Conservation (phyloP, 2,888 invertebrate species). For the Drosophila differens region DNA sequence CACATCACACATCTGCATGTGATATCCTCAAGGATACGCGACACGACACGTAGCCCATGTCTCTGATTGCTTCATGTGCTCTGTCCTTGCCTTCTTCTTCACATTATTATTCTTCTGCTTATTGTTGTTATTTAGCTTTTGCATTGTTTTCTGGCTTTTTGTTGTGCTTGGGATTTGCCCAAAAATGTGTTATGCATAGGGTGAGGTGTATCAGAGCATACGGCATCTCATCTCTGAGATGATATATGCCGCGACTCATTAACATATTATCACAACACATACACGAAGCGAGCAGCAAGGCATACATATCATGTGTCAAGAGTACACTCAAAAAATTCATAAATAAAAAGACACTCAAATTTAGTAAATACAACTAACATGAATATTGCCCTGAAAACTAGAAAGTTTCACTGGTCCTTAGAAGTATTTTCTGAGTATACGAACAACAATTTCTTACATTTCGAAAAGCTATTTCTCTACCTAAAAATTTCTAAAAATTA, state of each 20-base stretch:
- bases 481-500: too few relatives aligned
- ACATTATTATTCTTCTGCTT: slow-evolving; percentile 22
- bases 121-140: slow-evolving; percentile 28
- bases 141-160: slow-evolving; percentile 48
- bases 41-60: slow-evolving; percentile 78
- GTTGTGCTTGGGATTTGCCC: slow-evolving; percentile 48
- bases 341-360: not conserved
- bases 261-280: slow-evolving; percentile 83
- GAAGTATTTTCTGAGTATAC: not conserved
- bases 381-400: not conserved
- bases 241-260: slow-evolving; percentile 84
- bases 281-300: slow-evolving; percentile 40
- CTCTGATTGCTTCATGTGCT: slow-evolving; percentile 73
- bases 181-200: slow-evolving; percentile 41
- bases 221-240: slow-evolving; percentile 46
- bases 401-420: not conserved
- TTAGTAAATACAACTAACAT: not conserved
- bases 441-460: not conserved
- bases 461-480: not conserved
- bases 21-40: slow-evolving; percentile 83
- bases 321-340: not conserved
- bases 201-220: not conserved
- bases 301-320: slow-evolving; percentile 74
- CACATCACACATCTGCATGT: slow-evolving; percentile 81
- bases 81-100: not conserved